These are phyloP conservation scores for Gambusia holbrooki DNA, from an alignment of 2,113 vertebrate species.

Conservation along the genomic window DNA sequence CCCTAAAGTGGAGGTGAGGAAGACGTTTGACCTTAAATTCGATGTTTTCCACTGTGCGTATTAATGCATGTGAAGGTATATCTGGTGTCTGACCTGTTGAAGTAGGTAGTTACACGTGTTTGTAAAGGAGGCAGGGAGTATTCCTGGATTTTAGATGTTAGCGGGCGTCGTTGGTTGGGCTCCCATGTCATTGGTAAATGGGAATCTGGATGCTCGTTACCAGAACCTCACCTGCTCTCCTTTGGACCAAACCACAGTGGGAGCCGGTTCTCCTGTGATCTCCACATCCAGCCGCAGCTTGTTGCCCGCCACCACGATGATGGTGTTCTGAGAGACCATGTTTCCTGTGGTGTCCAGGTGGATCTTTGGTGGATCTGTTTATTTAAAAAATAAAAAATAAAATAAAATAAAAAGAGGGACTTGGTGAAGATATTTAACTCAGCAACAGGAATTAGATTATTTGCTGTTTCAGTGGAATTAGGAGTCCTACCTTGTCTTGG, in stretches of 20 bases:
- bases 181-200: background rate
- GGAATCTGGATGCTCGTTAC: background rate
- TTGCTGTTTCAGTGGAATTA: background rate
- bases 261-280: conserved; percentile 88
- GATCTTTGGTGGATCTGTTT: conserved; percentile 90
- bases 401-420: background rate
- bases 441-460: background rate
- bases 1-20: too few species aligned
- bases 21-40: too few species aligned
- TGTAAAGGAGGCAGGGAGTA: too few species aligned
- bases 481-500: conserved; percentile 87
- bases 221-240: conserved; percentile 73
- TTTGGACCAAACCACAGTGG: conserved; percentile 84
- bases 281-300: conserved; percentile 90
- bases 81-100: too few species aligned
- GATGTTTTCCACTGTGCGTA: too few species aligned
- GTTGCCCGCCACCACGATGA: conserved; percentile 92
- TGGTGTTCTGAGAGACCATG: conserved; percentile 84
- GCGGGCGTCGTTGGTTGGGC: too few species aligned
- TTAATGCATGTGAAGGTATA: too few species aligned
- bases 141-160: too few species aligned
- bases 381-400: background rate
- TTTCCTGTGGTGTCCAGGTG: conserved; percentile 89
- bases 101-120: too few species aligned
- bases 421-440: background rate